These are phyloP conservation scores for Cryptus viduatorius DNA, from an alignment of 2,888 invertebrate species.

Conservation along the genomic window DNA sequence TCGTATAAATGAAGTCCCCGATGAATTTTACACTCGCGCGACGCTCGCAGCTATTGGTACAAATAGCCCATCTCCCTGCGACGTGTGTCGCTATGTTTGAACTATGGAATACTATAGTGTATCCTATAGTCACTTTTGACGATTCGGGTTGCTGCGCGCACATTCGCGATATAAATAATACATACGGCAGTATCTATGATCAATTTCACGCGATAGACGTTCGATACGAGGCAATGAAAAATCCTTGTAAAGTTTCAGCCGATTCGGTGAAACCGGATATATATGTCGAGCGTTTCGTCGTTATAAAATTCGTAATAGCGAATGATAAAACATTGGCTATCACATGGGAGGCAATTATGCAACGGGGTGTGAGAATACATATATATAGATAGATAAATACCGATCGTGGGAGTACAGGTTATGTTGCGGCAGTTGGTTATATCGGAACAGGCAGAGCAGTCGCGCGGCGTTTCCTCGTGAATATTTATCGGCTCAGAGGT, in stretches of 20 bases:
- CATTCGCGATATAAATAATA: too few relatives aligned
- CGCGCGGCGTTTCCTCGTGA: slow-evolving; percentile 47
- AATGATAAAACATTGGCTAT: slow-evolving; percentile 15
- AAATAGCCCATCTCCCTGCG: not conserved
- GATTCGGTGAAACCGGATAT: not conserved
- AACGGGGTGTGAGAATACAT: not conserved
- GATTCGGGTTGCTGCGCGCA: too few relatives aligned
- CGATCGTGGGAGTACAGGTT: not conserved
- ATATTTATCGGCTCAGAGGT: slow-evolving; percentile 56
- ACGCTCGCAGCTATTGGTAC: not conserved
- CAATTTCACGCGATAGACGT: not conserved
- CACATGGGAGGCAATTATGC: slow-evolving; percentile 15
- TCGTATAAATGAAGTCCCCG: slow-evolving; percentile 8
- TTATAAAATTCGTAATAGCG: not conserved
- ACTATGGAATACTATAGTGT: not conserved
- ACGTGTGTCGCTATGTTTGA: not conserved
- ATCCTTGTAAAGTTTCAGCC: not conserved
- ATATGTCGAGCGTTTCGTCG: slow-evolving; percentile 7
- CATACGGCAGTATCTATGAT: not conserved
- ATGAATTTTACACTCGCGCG: slow-evolving; percentile 1
- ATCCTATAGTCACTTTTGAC: too few relatives aligned
- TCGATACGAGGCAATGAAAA: not conserved
- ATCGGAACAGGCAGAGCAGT: slow-evolving; percentile 5
- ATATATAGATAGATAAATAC: not conserved
- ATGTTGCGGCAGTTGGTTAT: slow-evolving; percentile 27